phyloP scores from a whole-genome alignment of 2,888 invertebrate genomes.

The Hydropsyche betteni region DNA sequence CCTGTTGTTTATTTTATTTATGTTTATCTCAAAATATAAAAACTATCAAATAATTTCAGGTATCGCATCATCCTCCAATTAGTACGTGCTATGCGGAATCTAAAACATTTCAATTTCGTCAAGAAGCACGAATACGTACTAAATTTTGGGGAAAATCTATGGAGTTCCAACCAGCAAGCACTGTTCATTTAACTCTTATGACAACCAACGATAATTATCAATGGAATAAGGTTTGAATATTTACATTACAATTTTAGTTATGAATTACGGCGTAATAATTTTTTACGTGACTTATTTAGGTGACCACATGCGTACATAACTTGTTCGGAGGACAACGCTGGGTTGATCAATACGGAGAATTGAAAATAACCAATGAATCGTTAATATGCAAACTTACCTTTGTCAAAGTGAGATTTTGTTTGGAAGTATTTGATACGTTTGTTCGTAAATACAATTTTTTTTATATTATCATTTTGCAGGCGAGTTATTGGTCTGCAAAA shows the following conservation, averaged over 20 bases:
- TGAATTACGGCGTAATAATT: background rate
- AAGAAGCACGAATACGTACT: constrained; percentile 84
- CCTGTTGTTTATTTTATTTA: constrained; percentile 2
- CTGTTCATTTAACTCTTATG: constrained; percentile 71
- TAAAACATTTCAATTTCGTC: constrained; percentile 80
- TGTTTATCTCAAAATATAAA: too few species aligned
- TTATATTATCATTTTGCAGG: constrained; percentile 59
- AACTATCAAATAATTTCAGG: constrained; percentile 60
- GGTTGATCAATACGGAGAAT: constrained; percentile 88
- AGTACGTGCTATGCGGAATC: constrained; percentile 84
- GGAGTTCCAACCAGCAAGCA: constrained; percentile 84
- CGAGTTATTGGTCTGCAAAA: constrained; percentile 80
- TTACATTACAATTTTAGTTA: background rate
- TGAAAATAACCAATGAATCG: constrained; percentile 73
- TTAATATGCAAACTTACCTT: constrained; percentile 81
- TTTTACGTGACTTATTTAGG: constrained; percentile 56
- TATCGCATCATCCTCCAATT: constrained; percentile 86
- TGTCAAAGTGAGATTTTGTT: constrained; percentile 69
- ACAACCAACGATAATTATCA: constrained; percentile 75
- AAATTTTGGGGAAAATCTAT: constrained; percentile 93
- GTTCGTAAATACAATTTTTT: background rate
- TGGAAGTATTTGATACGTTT: background rate
- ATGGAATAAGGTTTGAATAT: constrained; percentile 72
- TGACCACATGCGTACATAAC: constrained; percentile 88
- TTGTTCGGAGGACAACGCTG: constrained; percentile 83